phyloP scores from a whole-genome alignment of 1,140 invertebrate genomes.

The Bombus pyrosoma region DNA sequence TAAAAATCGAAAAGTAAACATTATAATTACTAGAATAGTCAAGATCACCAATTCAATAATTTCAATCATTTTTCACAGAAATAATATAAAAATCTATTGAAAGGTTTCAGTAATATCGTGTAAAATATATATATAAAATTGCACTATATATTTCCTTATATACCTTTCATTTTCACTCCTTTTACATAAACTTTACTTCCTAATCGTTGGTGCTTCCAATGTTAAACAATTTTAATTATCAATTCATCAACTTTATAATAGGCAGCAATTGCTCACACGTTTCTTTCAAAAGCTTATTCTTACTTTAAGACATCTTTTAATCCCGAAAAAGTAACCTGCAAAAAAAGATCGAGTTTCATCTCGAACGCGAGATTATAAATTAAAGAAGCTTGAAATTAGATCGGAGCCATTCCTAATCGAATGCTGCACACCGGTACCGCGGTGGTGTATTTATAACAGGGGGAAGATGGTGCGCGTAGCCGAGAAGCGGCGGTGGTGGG shows the following conservation, averaged over 20 bases:
- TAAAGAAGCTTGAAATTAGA: conserved; percentile 32
- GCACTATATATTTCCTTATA: too few relatives aligned
- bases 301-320: background rate
- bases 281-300: too few relatives aligned
- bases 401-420: conserved; percentile 35
- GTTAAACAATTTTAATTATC: background rate
- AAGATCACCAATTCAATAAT: too few relatives aligned
- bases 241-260: background rate
- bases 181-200: background rate
- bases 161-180: background rate
- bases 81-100: too few relatives aligned
- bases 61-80: too few relatives aligned
- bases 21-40: too few relatives aligned
- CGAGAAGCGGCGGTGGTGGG: conserved; percentile 21
- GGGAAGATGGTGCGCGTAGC: conserved; percentile 13
- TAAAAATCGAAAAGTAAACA: background rate
- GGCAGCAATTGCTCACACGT: background rate
- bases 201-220: background rate
- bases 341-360: background rate
- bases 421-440: conserved; percentile 8
- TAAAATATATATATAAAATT: too few relatives aligned
- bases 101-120: too few relatives aligned
- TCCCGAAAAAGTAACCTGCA: background rate
- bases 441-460: conserved; percentile 3
- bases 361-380: background rate